phyloP scores from a whole-genome alignment of 2,888 invertebrate species.

The Hanleya hanleyi region DNA sequence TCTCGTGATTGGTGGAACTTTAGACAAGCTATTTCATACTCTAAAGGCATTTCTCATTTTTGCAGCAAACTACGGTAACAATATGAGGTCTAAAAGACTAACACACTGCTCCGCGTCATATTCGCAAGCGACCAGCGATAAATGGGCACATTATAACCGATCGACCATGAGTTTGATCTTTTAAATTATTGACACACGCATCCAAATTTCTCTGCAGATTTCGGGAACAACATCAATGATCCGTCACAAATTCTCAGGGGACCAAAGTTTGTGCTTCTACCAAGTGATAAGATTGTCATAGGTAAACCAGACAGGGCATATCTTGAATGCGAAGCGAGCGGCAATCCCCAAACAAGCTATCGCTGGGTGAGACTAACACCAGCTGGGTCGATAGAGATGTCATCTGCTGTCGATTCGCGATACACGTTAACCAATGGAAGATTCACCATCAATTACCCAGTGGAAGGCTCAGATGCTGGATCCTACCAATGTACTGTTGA shows the following conservation, averaged over 20 bases:
- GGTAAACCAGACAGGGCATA: slow-evolving; percentile 27
- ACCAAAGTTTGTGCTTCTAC: slow-evolving; percentile 91
- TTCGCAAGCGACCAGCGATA: too few species aligned
- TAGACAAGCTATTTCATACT: too few species aligned
- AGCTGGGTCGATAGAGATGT: slow-evolving; percentile 18
- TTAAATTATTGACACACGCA: too few species aligned
- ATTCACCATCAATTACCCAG: slow-evolving; percentile 88
- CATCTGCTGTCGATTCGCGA: slow-evolving; percentile 27
- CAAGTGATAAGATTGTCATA: slow-evolving; percentile 71
- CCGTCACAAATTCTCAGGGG: slow-evolving; percentile 88
- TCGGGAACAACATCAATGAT: slow-evolving; percentile 76
- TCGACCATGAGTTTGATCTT: too few species aligned
- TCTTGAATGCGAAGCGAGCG: slow-evolving; percentile 75
- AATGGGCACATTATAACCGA: too few species aligned
- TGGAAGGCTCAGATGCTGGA: slow-evolving; percentile 85
- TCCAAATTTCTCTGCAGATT: slow-evolving; percentile 50
- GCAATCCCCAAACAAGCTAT: slow-evolving; percentile 91
- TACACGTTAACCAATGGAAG: slow-evolving; percentile 94
- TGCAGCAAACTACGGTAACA: too few species aligned
- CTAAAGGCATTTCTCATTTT: too few species aligned
- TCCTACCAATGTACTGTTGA: slow-evolving; percentile 92
- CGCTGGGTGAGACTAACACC: slow-evolving; percentile 82
- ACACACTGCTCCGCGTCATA: too few species aligned
- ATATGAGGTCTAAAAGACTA: too few species aligned
- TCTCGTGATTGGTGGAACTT: too few species aligned